phyloP scores from a whole-genome alignment of 2,113 vertebrate genomes.

The Aegypius monachus region DNA sequence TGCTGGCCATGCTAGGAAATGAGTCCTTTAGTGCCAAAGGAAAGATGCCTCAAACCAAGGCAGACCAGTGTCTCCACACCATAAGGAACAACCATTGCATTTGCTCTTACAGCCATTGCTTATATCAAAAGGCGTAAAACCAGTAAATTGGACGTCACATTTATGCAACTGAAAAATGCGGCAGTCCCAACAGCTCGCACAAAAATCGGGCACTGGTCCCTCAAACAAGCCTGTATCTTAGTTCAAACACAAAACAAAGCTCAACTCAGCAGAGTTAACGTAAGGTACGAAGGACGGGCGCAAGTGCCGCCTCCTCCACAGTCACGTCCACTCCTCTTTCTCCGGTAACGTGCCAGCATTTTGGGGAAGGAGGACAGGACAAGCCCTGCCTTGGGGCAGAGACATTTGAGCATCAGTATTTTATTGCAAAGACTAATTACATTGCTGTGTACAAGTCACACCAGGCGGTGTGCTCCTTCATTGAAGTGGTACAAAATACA shows the following conservation, averaged over 20 bases:
- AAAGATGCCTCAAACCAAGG: neutral
- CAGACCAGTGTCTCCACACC: neutral
- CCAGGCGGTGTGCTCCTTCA: conserved; percentile 62
- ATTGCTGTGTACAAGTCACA: conserved; percentile 70
- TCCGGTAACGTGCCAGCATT: neutral
- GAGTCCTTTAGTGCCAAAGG: neutral
- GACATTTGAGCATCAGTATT: conserved; percentile 14
- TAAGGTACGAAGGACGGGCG: rapidly evolving
- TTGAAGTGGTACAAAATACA: conserved; percentile 73
- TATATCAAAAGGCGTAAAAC: neutral
- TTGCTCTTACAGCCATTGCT: neutral
- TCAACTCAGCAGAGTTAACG: rapidly evolving
- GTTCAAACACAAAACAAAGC: neutral
- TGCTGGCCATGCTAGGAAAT: neutral
- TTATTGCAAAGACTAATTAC: conserved; percentile 77
- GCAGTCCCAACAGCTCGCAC: neutral
- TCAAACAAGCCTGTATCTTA: neutral
- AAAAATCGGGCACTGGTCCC: neutral
- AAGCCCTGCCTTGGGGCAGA: neutral
- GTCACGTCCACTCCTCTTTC: neutral
- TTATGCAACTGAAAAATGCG: rapidly evolving
- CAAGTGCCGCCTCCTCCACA: no score
- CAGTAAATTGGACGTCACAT: rapidly evolving
- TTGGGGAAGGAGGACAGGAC: neutral
- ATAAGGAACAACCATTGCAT: rapidly evolving